Base-by-base conservation (phyloP, 2,797 vertebrate genomes). In the Cryptoblepharus egeriae region DNA sequence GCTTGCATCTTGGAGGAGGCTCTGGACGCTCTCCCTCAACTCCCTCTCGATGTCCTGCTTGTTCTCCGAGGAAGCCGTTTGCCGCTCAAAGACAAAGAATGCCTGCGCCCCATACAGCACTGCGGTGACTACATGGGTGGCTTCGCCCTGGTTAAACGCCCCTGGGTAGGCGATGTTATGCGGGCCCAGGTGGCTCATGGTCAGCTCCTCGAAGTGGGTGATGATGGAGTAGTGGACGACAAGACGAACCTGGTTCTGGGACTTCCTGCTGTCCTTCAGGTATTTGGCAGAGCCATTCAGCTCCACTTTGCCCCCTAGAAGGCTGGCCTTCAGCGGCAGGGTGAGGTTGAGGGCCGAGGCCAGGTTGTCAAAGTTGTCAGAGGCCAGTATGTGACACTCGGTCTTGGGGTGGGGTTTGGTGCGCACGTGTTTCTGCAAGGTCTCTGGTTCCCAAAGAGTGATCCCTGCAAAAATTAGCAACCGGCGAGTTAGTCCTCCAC, bases 371-470 rank as follows among this genome's bases (percentile, higher is more conserved):
- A 58, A 80, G 37, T 90, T 88, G 61, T 93, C 91, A 6, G 90
- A 89, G 3, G 83, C 55, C 68, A 92, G 85, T 1, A 92, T 85
- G 37, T 90, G 81, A 32, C 90, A 92, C 3, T 88, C 84, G 16
- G 89, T 90, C 45, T 90, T 88, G 69, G 68, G 71, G 67, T 92
- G 92, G 42, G 80, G 42, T 6, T 77, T n/a, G 12, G 32, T 5
- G 20, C 71, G 30, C 12, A 82, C 16, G n/a, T 87, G 35, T 13
- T 75, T 88, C n/a, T 84, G n/a, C 13, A 92, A 70, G 28, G 49
- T 78, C 20, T 90, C 80, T 1, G 18, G 55, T 70, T 90, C 88
- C 92, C 90, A 92, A 2, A 93, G 87, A 22, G 88, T 92, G 32
- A 92, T 79, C 35, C 88, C 92, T 92, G 68, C n/a, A 60, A 39